Evolutionary conservation across 2,888 invertebrate genomes (phyloP), one percentile per base, ranked within the genome.

Genomic region (Oxyscelio sp.): DNA sequence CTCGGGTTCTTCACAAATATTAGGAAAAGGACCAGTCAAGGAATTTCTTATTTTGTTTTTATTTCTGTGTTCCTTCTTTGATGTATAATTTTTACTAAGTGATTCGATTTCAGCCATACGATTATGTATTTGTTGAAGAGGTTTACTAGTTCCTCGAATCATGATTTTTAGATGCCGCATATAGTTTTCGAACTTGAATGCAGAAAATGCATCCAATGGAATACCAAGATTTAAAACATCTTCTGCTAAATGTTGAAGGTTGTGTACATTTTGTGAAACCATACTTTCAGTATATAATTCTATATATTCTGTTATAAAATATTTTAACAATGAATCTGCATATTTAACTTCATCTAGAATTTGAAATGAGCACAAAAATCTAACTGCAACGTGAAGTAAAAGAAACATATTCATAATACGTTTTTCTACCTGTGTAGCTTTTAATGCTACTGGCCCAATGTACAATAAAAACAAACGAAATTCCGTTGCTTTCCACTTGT

Each of bases 391-490:
- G 22, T 71, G 63, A 17, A 79, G 52, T 6, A n/a, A 2, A 4
- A 61, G 8, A 52, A 79, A 71, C 43, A 61, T 54, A 50, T 34
- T 52, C 15, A 58, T 21, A 9, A 50, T 40, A 43, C 0, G 19
- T 2, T 27, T 22, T 27, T 52, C 52, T 13, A 11, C 4, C 13
- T 71, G 27, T 4, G 52, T 22, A 27, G 34, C 15, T n/a, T 19
- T 71, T 54, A 79, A 79, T 31, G 59, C 21, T 11, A 79, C 6
- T 54, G 71, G 54, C n/a, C 71, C 79, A 50, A 38, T 24, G 38
- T 66, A 79, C 43, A 70, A 22, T n/a, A 71, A 38, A 63, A 79
- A 71, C 24, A 71, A 27, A 27, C 27, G 27, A 27, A 3, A 27
- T 27, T 27, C 27, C 27, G 27, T 27, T 27, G 27, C 45, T 54